A percentile compares a stretch with the other conserved stretches of the same genome.
Evolutionary conservation across 2,888 invertebrate genomes (phyloP).

Genomic region (Catocala fraxini): DNA sequence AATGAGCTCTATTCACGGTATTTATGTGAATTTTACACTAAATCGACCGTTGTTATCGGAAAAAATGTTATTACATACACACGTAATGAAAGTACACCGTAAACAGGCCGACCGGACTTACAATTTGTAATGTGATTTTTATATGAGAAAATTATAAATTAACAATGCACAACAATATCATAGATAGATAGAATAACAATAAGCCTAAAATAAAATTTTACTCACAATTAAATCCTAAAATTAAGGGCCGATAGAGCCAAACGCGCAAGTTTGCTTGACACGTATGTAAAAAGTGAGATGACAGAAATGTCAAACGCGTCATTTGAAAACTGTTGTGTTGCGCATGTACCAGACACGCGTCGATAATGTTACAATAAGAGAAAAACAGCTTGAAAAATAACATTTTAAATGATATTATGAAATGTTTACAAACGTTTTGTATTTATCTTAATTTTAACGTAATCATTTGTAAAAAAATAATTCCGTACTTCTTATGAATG

Average conservation of each 20-base stretch:
- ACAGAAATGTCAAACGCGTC: conserved; percentile 71
- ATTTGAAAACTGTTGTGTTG: conserved; percentile 51
- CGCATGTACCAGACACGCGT: conserved; percentile 65
- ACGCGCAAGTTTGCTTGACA: conserved; percentile 81
- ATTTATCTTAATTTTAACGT: too few species aligned
- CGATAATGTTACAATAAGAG: conserved; percentile 52
- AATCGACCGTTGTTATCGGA: conserved; percentile 54
- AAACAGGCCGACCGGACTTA: conserved; percentile 38
- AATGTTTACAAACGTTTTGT: too few species aligned
- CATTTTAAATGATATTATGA: not conserved
- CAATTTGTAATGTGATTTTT: conserved; percentile 14
- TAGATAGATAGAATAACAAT: conserved; percentile 22
- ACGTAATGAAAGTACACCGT: conserved; percentile 42
- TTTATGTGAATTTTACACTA: conserved; percentile 54
- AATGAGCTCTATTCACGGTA: conserved; percentile 33
- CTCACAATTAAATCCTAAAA: conserved; percentile 83
- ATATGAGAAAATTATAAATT: conserved; percentile 20
- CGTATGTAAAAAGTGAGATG: conserved; percentile 84
- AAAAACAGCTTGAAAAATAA: conserved; percentile 19
- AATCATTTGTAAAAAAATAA: too few species aligned
- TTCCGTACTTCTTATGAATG: too few species aligned
- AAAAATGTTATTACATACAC: conserved; percentile 48
- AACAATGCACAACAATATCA: conserved; percentile 20
- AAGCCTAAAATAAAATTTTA: conserved; percentile 56
- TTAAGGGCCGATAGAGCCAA: conserved; percentile 80